phyloP scores from a whole-genome alignment of 2,113 vertebrate species.

The Phycodurus eques region DNA sequence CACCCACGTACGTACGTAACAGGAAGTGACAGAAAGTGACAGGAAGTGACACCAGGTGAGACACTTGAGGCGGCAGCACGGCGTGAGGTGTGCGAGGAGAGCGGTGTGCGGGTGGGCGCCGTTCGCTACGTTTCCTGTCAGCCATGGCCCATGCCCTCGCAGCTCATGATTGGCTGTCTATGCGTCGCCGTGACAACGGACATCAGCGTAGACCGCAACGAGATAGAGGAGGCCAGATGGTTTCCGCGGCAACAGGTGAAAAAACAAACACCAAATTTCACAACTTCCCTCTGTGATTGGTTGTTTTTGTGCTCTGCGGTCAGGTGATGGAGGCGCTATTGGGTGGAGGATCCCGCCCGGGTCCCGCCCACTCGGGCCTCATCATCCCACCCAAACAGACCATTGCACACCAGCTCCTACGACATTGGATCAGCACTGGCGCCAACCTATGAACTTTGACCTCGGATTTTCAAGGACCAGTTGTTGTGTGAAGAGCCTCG shows the following conservation, averaged over 20 bases:
- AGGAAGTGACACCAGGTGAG: constrained; percentile 73
- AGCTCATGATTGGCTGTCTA: constrained; percentile 92
- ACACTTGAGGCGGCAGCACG: constrained; percentile 88
- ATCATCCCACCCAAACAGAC: constrained; percentile 81
- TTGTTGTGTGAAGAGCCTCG: neutral
- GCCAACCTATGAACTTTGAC: constrained; percentile 77
- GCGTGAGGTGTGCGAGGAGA: constrained; percentile 91
- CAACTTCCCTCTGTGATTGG: neutral
- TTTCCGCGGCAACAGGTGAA: constrained; percentile 88
- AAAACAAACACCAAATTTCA: constrained; percentile 14
- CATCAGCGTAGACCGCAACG: constrained; percentile 87
- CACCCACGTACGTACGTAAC: neutral
- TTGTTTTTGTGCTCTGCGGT: neutral
- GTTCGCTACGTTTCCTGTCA: constrained; percentile 89
- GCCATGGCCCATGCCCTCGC: constrained; percentile 96
- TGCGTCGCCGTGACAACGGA: constrained; percentile 84
- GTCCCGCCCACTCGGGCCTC: constrained; percentile 62
- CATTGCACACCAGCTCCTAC: constrained; percentile 89
- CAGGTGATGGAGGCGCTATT: constrained; percentile 81
- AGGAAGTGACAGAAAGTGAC: neutral
- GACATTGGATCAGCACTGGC: constrained; percentile 85
- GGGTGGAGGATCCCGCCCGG: constrained; percentile 24
- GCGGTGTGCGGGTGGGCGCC: constrained; percentile 83
- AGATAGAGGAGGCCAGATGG: constrained; percentile 95
- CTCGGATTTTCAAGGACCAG: neutral